Conservation (phyloP, 1,140 invertebrate genomes). For the Lineus longissimus region DNA sequence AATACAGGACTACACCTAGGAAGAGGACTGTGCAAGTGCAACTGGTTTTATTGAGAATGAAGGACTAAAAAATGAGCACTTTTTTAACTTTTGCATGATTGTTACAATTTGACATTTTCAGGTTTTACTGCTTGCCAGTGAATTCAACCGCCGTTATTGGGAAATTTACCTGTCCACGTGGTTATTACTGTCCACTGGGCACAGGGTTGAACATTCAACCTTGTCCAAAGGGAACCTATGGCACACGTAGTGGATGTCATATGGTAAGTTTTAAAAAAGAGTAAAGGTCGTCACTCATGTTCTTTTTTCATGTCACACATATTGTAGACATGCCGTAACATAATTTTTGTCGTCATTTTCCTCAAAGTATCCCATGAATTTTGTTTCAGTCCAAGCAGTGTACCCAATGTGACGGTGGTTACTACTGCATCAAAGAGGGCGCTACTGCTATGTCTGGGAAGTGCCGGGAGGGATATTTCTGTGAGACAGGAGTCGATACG, state of each 20-base stretch:
- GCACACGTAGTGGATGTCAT: constrained; percentile 33
- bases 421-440: constrained; percentile 38
- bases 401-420: constrained; percentile 41
- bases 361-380: too few relatives aligned
- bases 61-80: not conserved
- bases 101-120: too few relatives aligned
- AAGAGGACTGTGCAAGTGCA: too few relatives aligned
- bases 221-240: constrained; percentile 46
- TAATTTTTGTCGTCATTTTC: too few relatives aligned
- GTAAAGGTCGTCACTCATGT: too few relatives aligned
- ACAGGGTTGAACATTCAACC: constrained; percentile 42
- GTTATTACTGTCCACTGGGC: constrained; percentile 45
- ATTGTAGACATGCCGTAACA: too few relatives aligned
- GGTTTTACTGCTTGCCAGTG: constrained; percentile 43
- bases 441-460: constrained; percentile 36
- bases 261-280: constrained; percentile 8
- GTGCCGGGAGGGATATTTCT: constrained; percentile 41
- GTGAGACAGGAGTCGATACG: constrained; percentile 41
- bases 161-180: constrained; percentile 40
- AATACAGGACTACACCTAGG: too few relatives aligned
- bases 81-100: too few relatives aligned
- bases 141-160: constrained; percentile 39
- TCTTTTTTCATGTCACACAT: too few relatives aligned
- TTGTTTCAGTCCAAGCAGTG: constrained; percentile 30
- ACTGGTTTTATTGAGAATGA: too few relatives aligned